These are phyloP conservation scores for Argyrosomus japonicus DNA, from an alignment of 2,113 vertebrate genomes.

Conservation along the genomic window DNA sequence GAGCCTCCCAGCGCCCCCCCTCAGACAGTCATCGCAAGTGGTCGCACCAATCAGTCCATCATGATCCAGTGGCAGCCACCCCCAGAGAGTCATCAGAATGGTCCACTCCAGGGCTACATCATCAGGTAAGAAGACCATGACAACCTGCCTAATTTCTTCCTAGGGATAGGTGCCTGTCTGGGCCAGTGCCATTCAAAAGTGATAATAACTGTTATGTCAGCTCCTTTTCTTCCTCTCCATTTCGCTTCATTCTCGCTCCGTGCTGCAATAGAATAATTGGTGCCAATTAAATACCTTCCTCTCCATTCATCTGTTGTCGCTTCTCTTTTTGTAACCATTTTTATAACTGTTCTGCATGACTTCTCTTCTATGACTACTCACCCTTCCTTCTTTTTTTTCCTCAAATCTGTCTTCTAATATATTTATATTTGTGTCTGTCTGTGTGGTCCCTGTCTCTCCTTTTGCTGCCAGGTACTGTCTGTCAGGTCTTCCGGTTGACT, in stretches of 20 bases:
- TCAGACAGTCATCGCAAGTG: constrained; percentile 95
- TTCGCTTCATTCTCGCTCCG: constrained; percentile 50
- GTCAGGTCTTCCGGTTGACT: constrained; percentile 95
- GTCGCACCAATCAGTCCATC: constrained; percentile 98
- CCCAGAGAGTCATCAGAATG: constrained; percentile 95
- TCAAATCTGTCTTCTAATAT: constrained; percentile 20
- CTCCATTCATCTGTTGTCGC: constrained; percentile 62
- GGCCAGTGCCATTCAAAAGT: constrained; percentile 49
- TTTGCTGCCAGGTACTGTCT: constrained; percentile 90
- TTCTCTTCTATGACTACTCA: background rate
- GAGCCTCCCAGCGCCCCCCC: constrained; percentile 96
- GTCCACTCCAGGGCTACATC: constrained; percentile 94
- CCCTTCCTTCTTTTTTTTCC: background rate
- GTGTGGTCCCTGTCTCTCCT: constrained; percentile 12
- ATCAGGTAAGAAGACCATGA: constrained; percentile 88
- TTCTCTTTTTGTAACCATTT: constrained; percentile 39
- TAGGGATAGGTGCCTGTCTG: constrained; percentile 40
- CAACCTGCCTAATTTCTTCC: constrained; percentile 36
- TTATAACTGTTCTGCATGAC: constrained; percentile 29
- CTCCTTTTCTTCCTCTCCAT: constrained; percentile 56
- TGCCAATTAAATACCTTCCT: constrained; percentile 71
- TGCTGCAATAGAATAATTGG: constrained; percentile 65
- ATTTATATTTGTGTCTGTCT: constrained; percentile 28
- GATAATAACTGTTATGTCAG: constrained; percentile 70
- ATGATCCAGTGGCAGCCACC: constrained; percentile 99